Evolutionary conservation across 2,113 vertebrate species (phyloP).

Genomic region (Penelope pileata): DNA sequence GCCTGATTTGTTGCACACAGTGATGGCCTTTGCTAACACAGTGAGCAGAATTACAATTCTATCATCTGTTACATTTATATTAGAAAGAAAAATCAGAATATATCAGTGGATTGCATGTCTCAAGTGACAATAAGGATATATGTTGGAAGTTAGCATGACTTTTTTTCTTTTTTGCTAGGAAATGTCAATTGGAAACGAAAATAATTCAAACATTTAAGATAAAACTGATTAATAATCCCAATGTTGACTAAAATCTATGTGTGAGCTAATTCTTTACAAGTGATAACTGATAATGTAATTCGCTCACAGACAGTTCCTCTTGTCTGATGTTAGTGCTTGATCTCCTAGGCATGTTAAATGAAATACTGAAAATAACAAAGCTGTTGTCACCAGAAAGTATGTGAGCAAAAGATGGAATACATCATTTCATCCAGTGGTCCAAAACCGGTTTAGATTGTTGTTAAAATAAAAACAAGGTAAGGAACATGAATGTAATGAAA

Average conservation of each 20-base stretch:
- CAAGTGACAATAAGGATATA: neutral
- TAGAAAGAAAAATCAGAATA: neutral
- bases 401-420: neutral
- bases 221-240: conserved; percentile 6
- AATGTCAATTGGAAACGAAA: conserved; percentile 1
- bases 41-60: neutral
- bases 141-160: neutral
- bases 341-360: neutral
- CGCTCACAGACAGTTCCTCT: neutral
- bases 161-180: neutral
- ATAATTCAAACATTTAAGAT: neutral
- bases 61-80: neutral
- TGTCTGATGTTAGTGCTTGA: neutral
- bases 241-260: neutral
- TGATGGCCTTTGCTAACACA: neutral
- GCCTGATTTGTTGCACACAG: neutral
- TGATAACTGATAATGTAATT: neutral
- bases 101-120: neutral
- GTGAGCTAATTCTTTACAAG: conserved; percentile 17
- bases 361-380: conserved; percentile 6
- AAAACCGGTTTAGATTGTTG: neutral
- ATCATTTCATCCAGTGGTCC: neutral
- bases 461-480: neutral
- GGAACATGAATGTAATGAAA: neutral
- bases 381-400: neutral